phyloP scores from a whole-genome alignment of 2,113 vertebrate species.

The Ochotona princeps region DNA sequence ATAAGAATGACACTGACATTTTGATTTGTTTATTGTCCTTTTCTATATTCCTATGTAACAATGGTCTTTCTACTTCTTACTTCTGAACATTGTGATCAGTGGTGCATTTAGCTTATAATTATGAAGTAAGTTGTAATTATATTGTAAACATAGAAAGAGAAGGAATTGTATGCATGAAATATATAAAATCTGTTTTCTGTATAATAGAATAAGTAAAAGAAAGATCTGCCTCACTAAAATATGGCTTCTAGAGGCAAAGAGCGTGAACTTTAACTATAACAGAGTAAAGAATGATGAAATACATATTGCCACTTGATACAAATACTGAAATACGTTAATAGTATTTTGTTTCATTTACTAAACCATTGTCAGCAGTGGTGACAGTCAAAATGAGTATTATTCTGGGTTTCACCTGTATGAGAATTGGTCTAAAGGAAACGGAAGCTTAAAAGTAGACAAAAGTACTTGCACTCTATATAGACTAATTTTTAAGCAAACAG shows the following conservation, averaged over 20 bases:
- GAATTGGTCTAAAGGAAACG: not conserved
- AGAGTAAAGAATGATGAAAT: not conserved
- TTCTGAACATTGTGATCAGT: too few species aligned
- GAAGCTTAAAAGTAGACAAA: not conserved
- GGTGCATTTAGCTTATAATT: too few species aligned
- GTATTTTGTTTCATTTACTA: constrained; percentile 15
- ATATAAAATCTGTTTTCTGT: too few species aligned
- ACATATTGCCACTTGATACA: not conserved
- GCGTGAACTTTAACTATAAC: not conserved
- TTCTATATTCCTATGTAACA: too few species aligned
- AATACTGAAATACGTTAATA: not conserved
- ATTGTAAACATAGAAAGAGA: too few species aligned
- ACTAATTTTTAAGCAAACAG: constrained; percentile 19
- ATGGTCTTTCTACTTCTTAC: too few species aligned
- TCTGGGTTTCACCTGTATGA: not conserved
- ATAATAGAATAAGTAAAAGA: not conserved
- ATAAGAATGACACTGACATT: too few species aligned
- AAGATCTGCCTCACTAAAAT: not conserved
- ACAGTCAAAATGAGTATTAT: not conserved
- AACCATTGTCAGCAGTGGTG: not conserved
- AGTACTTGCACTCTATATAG: not conserved
- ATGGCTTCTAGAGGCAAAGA: not conserved
- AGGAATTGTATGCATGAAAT: too few species aligned
- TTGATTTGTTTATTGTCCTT: too few species aligned
- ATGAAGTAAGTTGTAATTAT: too few species aligned